Evolutionary conservation across 2,113 vertebrate species (phyloP).

Genomic region (Myotis brandtii): DNA sequence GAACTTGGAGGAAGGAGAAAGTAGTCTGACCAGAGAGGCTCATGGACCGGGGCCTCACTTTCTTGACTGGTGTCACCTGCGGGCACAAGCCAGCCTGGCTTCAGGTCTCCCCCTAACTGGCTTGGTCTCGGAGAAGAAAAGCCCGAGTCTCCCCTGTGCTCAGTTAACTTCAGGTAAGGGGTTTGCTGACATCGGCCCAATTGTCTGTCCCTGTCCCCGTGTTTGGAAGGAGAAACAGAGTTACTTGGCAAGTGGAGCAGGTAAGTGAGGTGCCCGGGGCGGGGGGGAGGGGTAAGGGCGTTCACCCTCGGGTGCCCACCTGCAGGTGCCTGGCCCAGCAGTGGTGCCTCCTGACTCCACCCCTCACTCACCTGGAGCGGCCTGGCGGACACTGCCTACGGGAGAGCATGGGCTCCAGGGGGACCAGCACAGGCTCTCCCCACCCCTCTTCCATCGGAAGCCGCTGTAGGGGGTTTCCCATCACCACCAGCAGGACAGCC

Average conservation of each 20-base stretch:
- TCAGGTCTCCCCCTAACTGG: not conserved
- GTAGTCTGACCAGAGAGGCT: not conserved
- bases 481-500: accelerated
- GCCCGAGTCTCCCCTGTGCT: not conserved
- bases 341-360: not conserved
- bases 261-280: not conserved
- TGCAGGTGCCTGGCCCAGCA: not conserved
- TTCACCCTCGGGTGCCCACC: not conserved
- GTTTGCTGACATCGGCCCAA: not conserved
- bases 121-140: not conserved
- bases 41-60: not conserved
- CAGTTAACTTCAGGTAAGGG: not conserved
- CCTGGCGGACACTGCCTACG: not conserved
- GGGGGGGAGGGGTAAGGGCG: not conserved
- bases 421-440: accelerated
- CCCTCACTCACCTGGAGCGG: accelerated
- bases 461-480: not conserved
- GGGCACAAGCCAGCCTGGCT: not conserved
- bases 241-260: not conserved
- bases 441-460: not conserved
- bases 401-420: not conserved
- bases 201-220: accelerated
- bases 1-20: not conserved
- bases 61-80: not conserved
- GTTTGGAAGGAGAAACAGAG: not conserved